These are phyloP conservation scores for Neoarius graeffei DNA, from an alignment of 2,113 vertebrate species.

Conservation along the genomic window DNA sequence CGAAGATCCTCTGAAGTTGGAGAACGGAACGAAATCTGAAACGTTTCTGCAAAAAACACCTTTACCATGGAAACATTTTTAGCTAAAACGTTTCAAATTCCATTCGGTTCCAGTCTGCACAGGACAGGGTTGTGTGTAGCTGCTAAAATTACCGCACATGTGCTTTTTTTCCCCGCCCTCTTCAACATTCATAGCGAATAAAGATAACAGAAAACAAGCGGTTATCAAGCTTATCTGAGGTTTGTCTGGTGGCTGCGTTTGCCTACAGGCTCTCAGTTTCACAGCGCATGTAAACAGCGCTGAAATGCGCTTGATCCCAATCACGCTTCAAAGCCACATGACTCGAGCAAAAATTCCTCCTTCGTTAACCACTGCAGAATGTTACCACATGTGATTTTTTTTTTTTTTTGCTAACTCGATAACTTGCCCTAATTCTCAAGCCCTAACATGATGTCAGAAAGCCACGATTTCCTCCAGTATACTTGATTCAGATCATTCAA, in stretches of 20 bases:
- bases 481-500: background rate
- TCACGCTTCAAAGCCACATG: background rate
- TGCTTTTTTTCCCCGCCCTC: background rate
- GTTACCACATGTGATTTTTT: background rate
- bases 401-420: background rate
- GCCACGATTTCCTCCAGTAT: background rate
- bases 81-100: conserved; percentile 87
- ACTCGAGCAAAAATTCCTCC: background rate
- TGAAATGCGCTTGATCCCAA: background rate
- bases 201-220: background rate
- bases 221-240: background rate
- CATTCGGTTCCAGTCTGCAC: conserved; percentile 69
- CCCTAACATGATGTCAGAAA: background rate
- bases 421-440: background rate
- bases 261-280: background rate
- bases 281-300: background rate
- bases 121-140: background rate
- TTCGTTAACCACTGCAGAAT: background rate
- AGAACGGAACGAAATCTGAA: conserved; percentile 82
- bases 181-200: background rate
- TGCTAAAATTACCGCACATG: background rate
- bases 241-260: background rate
- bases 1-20: conserved; percentile 57
- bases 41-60: conserved; percentile 86
- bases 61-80: conserved; percentile 82